phyloP scores from a whole-genome alignment of 2,888 invertebrate species.

The Scaptomyza cyrtandrae region DNA sequence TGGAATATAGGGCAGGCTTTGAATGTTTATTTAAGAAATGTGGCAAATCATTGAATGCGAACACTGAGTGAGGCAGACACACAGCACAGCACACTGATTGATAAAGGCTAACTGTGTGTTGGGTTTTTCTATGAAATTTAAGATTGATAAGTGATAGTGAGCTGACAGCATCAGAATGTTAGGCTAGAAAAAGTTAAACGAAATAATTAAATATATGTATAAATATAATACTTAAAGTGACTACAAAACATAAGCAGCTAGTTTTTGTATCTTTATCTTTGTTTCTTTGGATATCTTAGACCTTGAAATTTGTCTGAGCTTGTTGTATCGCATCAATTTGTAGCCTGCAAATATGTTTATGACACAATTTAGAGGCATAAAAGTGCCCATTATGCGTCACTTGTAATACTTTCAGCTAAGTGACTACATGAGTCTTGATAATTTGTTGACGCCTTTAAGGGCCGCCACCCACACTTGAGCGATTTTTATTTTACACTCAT shows the following conservation, averaged over 20 bases:
- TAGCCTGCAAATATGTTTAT: conserved; percentile 24
- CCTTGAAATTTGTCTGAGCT: not conserved
- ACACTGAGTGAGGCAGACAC: not conserved
- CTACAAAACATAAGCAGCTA: not conserved
- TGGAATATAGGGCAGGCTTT: conserved; percentile 33
- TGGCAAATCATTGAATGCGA: conserved; percentile 10
- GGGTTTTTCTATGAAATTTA: not conserved
- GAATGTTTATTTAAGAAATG: conserved; percentile 30
- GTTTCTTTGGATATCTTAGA: not conserved
- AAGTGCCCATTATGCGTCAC: conserved; percentile 24
- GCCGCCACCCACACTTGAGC: conserved; percentile 33
- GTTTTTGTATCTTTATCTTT: not conserved
- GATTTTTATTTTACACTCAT: conserved; percentile 76
- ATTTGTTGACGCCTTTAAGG: conserved; percentile 49
- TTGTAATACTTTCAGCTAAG: conserved; percentile 18
- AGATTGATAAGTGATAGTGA: conserved; percentile 24
- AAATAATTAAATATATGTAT: not conserved
- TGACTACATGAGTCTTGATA: conserved; percentile 46
- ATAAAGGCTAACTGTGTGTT: conserved; percentile 3
- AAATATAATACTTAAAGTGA: not conserved
- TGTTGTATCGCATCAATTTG: conserved; percentile 18
- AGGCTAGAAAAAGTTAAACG: not conserved
- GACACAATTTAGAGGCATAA: conserved; percentile 10
- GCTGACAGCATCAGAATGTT: not conserved
- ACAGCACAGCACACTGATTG: conserved; percentile 1